A percentile compares a stretch with the other conserved stretches of the same genome.
These are phyloP conservation scores for Etheostoma nigrum DNA, from an alignment of 2,797 vertebrate genomes.

Conservation along the genomic window DNA sequence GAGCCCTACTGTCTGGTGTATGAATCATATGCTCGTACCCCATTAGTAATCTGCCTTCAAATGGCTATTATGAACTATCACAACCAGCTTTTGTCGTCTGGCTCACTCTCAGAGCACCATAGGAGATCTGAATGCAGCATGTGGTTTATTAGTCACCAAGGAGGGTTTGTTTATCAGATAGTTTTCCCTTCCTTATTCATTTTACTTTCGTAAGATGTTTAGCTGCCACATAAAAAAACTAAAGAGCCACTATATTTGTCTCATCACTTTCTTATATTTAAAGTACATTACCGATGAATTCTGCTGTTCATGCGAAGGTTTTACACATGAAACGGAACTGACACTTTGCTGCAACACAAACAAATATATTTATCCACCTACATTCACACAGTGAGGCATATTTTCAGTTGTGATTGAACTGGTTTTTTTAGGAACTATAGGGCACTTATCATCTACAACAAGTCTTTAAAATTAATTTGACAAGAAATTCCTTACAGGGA, in stretches of 20 bases:
- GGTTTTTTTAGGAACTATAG: too few species aligned
- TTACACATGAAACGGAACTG: too few species aligned
- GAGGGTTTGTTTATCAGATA: constrained; percentile 51
- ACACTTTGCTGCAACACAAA: too few species aligned
- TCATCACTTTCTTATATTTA: neutral
- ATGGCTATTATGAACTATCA: constrained; percentile 59
- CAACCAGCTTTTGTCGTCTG: constrained; percentile 56
- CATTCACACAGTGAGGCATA: too few species aligned
- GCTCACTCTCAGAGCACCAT: constrained; percentile 50
- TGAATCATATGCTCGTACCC: constrained; percentile 75
- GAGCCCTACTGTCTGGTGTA: constrained; percentile 61
- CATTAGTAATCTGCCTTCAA: constrained; percentile 71
- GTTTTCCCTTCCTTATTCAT: constrained; percentile 12
- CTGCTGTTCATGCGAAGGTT: neutral
- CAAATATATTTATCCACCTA: too few species aligned
- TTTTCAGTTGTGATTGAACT: too few species aligned
- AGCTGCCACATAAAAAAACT: neutral
- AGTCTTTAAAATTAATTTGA: too few species aligned
- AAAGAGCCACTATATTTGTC: constrained; percentile 5
- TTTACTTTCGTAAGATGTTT: constrained; percentile 26
- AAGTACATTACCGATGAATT: neutral
- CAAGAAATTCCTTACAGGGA: too few species aligned
- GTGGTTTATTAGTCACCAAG: constrained; percentile 73
- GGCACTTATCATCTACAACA: too few species aligned
- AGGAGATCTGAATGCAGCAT: constrained; percentile 64